phyloP scores from a whole-genome alignment of 2,888 invertebrate genomes.

The Xestia c-nigrum region DNA sequence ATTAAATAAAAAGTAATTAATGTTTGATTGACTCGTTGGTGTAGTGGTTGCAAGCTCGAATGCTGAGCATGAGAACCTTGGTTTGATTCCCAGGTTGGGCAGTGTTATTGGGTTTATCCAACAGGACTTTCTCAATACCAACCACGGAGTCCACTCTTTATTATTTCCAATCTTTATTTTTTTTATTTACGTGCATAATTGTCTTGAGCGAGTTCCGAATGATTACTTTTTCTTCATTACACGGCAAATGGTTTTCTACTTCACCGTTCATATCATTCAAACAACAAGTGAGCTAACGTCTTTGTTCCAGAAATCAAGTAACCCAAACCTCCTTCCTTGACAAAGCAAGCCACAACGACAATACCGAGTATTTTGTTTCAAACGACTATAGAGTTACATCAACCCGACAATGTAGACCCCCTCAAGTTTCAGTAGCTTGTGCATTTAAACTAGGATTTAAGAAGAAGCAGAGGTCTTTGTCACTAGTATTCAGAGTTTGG shows the following conservation, averaged over 20 bases:
- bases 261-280: neutral
- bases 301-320: constrained; percentile 30
- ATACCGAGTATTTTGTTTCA: constrained; percentile 58
- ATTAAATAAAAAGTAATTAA: neutral
- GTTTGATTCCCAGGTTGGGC: too few species aligned
- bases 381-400: constrained; percentile 32
- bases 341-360: constrained; percentile 53
- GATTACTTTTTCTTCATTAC: neutral
- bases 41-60: too few species aligned
- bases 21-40: too few species aligned
- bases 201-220: neutral
- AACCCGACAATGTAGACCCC: constrained; percentile 38
- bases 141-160: too few species aligned
- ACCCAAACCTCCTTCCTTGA: constrained; percentile 40
- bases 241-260: neutral
- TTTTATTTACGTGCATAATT: neutral
- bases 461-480: constrained; percentile 36
- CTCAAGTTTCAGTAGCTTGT: constrained; percentile 27
- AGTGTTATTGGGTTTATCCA: too few species aligned
- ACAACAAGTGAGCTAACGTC: neutral
- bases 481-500: constrained; percentile 53
- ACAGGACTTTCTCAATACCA: too few species aligned
- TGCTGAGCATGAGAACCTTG: too few species aligned
- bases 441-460: constrained; percentile 19
- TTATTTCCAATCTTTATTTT: too few species aligned